Percentiles rank a stretch among this genome's conserved stretches.
These are phyloP conservation scores for Arion vulgaris DNA, from an alignment of 1,140 invertebrate genomes.

Conservation along the genomic window DNA sequence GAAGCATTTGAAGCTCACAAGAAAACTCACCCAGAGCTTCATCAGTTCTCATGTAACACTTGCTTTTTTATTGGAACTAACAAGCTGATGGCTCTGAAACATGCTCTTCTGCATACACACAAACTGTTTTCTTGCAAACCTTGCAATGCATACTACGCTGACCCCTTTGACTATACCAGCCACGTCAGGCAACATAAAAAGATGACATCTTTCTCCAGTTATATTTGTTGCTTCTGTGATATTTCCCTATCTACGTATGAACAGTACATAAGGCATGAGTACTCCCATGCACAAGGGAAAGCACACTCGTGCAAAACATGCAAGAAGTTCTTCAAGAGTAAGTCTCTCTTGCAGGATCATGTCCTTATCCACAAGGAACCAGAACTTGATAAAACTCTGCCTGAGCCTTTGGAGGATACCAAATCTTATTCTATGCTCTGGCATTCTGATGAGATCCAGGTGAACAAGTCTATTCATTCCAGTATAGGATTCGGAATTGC, in stretches of 20 bases:
- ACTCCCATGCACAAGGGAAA: constrained; percentile 58
- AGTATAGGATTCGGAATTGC: not conserved
- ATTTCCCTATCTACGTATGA: constrained; percentile 50
- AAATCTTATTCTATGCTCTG: not conserved
- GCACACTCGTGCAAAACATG: constrained; percentile 54
- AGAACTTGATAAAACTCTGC: not conserved
- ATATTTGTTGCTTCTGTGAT: constrained; percentile 61
- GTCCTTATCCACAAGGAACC: constrained; percentile 45
- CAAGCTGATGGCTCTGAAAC: constrained; percentile 55
- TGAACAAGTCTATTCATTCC: not conserved
- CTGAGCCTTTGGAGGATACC: not conserved
- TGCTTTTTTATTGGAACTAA: constrained; percentile 62
- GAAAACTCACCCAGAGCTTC: constrained; percentile 58
- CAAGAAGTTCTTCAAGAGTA: constrained; percentile 54
- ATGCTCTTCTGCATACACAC: constrained; percentile 54
- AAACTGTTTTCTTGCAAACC: constrained; percentile 53
- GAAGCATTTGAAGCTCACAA: constrained; percentile 57
- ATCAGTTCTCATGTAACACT: constrained; percentile 52
- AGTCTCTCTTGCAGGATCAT: constrained; percentile 54
- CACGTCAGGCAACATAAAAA: constrained; percentile 59
- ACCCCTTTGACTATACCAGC: constrained; percentile 60
- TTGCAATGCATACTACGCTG: constrained; percentile 52
- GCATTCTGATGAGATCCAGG: not conserved
- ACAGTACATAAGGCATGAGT: constrained; percentile 61
- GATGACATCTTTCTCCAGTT: constrained; percentile 48